A percentile compares a stretch with the other conserved stretches of the same genome.
Evolutionary conservation across 2,797 vertebrate species (phyloP).

Genomic region (Xenops minutus): DNA sequence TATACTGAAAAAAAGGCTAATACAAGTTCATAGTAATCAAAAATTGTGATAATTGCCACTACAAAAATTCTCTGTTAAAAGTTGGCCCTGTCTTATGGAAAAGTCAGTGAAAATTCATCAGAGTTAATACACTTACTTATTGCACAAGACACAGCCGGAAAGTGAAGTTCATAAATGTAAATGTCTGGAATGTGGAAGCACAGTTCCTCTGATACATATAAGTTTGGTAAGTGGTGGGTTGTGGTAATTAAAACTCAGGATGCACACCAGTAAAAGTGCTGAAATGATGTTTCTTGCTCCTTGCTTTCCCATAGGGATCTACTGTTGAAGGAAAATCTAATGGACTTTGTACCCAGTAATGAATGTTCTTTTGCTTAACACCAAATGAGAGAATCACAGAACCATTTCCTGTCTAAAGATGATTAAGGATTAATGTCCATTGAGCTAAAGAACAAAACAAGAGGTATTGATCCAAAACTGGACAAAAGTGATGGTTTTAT

Average conservation of each 20-base stretch:
- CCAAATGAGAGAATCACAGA: conserved; percentile 3
- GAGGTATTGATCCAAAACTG: conserved; percentile 28
- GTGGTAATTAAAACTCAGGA: conserved; percentile 51
- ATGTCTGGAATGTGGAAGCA: neutral
- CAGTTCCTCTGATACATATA: conserved; percentile 38
- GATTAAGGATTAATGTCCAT: conserved; percentile 50
- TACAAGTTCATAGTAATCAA: conserved; percentile 56
- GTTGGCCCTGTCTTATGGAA: neutral
- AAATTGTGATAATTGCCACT: conserved; percentile 53
- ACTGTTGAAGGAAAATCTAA: conserved; percentile 28
- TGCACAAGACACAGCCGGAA: neutral
- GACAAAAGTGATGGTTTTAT: conserved; percentile 9
- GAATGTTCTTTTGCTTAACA: neutral
- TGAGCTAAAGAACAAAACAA: conserved; percentile 21
- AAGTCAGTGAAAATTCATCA: conserved; percentile 36
- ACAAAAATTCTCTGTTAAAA: conserved; percentile 15
- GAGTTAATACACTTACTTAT: conserved; percentile 31
- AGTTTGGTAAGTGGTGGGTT: neutral
- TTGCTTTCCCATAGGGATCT: conserved; percentile 7
- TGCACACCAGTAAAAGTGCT: conserved; percentile 32
- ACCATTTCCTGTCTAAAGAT: conserved; percentile 21
- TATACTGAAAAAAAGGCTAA: conserved; percentile 41
- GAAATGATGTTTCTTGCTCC: conserved; percentile 29
- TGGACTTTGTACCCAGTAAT: neutral
- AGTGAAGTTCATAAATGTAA: conserved; percentile 26